Conservation (phyloP, 2,888 invertebrate genomes). For the Mystacides longicornis region DNA sequence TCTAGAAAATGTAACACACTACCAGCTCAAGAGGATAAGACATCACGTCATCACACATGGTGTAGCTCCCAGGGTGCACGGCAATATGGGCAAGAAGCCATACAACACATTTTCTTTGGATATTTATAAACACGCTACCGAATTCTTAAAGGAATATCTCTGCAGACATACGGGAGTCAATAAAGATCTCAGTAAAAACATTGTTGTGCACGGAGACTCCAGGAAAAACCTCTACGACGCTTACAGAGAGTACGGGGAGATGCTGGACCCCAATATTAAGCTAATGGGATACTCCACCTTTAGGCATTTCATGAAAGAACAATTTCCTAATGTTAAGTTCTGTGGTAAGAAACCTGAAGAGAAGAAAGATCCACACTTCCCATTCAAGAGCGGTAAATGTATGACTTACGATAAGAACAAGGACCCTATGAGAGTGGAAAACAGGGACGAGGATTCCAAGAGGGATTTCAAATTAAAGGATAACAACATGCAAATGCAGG, state of each 20-base stretch:
- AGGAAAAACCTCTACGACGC: slow-evolving; percentile 68
- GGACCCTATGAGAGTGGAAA: slow-evolving; percentile 44
- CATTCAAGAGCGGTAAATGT: slow-evolving; percentile 49
- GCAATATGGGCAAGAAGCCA: slow-evolving; percentile 72
- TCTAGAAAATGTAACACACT: slow-evolving; percentile 72
- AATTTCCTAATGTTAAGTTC: slow-evolving; percentile 71
- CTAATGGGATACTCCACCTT: slow-evolving; percentile 76
- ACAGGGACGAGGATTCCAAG: slow-evolving; percentile 45
- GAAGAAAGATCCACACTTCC: slow-evolving; percentile 39
- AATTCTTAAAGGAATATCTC: slow-evolving; percentile 66
- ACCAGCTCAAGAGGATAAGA: slow-evolving; percentile 67
- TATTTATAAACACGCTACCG: slow-evolving; percentile 70
- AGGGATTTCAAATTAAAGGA: slow-evolving; percentile 34
- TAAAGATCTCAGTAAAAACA: slow-evolving; percentile 44
- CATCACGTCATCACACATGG: slow-evolving; percentile 75
- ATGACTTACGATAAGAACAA: slow-evolving; percentile 49
- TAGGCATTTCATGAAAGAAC: slow-evolving; percentile 73
- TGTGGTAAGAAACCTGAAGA: slow-evolving; percentile 52
- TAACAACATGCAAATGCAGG: not conserved
- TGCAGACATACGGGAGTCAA: slow-evolving; percentile 55
- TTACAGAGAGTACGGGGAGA: slow-evolving; percentile 66
- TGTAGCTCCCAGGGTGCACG: slow-evolving; percentile 69
- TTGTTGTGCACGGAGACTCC: slow-evolving; percentile 47
- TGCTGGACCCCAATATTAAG: slow-evolving; percentile 61
- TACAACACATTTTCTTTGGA: slow-evolving; percentile 74